A percentile compares a stretch with the other conserved stretches of the same genome.
phyloP scores from a whole-genome alignment of 1,140 invertebrate genomes.

The Teleopsis dalmanni region DNA sequence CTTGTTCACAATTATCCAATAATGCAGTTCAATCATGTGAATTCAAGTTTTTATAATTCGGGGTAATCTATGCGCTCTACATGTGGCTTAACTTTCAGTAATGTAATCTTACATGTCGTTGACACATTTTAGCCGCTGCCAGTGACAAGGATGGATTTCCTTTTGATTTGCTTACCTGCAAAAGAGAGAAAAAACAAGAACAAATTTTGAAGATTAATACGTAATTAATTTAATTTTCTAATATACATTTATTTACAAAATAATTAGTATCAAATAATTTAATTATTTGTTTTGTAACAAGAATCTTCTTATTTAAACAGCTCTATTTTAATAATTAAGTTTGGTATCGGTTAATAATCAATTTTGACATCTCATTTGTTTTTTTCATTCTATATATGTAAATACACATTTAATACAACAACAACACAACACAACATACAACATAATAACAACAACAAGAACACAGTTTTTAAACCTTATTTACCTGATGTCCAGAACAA shows the following conservation, averaged over 20 bases:
- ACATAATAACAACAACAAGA: not conserved
- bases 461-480: constrained; percentile 5
- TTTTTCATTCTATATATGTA: not conserved
- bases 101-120: constrained; percentile 42
- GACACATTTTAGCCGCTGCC: constrained; percentile 26
- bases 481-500: constrained; percentile 49
- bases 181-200: constrained; percentile 12
- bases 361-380: too few relatives aligned
- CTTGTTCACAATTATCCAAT: constrained; percentile 4
- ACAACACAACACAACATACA: not conserved
- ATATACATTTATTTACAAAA: too few relatives aligned
- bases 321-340: too few relatives aligned
- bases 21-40: constrained; percentile 35
- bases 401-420: not conserved
- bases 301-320: too few relatives aligned
- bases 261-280: too few relatives aligned
- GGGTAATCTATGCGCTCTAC: constrained; percentile 16
- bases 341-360: too few relatives aligned
- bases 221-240: too few relatives aligned
- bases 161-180: constrained; percentile 35
- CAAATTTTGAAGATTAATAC: constrained; percentile 16
- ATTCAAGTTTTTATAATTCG: constrained; percentile 41
- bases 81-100: not conserved
- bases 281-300: too few relatives aligned
- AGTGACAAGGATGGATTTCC: constrained; percentile 1